Evolutionary conservation across 2,888 invertebrate genomes (phyloP).

Genomic region (Pseudeuparius sepicola): DNA sequence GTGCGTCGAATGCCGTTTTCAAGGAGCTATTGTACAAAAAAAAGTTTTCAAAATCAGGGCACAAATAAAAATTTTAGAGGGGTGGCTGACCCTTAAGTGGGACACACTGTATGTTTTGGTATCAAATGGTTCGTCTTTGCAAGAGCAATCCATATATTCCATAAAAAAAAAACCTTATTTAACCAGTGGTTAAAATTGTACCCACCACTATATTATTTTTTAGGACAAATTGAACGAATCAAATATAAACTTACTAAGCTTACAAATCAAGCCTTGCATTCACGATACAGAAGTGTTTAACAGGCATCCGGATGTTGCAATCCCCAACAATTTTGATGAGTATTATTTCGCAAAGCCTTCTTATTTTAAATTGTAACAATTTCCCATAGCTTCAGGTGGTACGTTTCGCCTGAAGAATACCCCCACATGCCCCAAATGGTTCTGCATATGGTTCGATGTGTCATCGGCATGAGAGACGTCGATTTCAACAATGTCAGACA

Average conservation of each 20-base stretch:
- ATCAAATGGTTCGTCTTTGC: too few relatives aligned
- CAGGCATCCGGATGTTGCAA: slow-evolving; percentile 37
- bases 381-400: slow-evolving; percentile 50
- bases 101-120: too few relatives aligned
- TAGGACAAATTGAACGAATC: slow-evolving; percentile 24
- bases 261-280: slow-evolving; percentile 45
- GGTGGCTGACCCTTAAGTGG: too few relatives aligned
- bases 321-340: slow-evolving; percentile 43
- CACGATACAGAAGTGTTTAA: slow-evolving; percentile 43
- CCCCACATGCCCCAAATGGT: slow-evolving; percentile 45
- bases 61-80: too few relatives aligned
- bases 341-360: slow-evolving; percentile 25
- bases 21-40: too few relatives aligned
- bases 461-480: slow-evolving; percentile 40
- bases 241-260: slow-evolving; percentile 38
- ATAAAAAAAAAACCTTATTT: too few relatives aligned
- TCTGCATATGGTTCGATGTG: slow-evolving; percentile 44
- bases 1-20: too few relatives aligned
- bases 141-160: too few relatives aligned
- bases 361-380: slow-evolving; percentile 1
- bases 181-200: too few relatives aligned
- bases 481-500: slow-evolving; percentile 36
- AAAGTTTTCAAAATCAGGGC: too few relatives aligned
- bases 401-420: slow-evolving; percentile 42
- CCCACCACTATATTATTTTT: too few relatives aligned